These are phyloP conservation scores for Pinctada fucata DNA, from an alignment of 2,888 invertebrate genomes.

Conservation along the genomic window DNA sequence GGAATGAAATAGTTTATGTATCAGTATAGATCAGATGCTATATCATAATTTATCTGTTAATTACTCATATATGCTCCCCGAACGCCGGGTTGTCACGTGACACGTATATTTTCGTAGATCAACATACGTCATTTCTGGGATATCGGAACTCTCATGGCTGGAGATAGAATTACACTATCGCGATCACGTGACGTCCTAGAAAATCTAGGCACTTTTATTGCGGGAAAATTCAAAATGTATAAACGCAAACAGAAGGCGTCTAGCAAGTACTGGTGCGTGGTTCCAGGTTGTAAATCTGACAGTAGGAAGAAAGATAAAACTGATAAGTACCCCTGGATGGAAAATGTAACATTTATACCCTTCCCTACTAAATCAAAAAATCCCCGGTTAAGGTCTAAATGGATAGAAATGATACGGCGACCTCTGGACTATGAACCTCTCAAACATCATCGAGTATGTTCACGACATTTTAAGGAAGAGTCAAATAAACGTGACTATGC, in stretches of 20 bases:
- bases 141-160: background rate
- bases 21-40: too few relatives aligned
- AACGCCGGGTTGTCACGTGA: too few relatives aligned
- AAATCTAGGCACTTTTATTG: background rate
- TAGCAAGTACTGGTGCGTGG: slow-evolving; percentile 27
- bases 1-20: too few relatives aligned
- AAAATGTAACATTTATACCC: background rate
- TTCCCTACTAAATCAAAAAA: too few relatives aligned
- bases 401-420: too few relatives aligned
- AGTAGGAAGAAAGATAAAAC: background rate
- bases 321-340: slow-evolving; percentile 22
- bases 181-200: slow-evolving; percentile 6
- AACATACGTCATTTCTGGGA: slow-evolving; percentile 16
- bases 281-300: slow-evolving; percentile 8
- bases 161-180: background rate
- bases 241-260: slow-evolving; percentile 7
- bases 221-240: background rate
- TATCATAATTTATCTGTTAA: too few relatives aligned
- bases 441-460: too few relatives aligned
- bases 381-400: too few relatives aligned
- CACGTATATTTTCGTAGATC: too few relatives aligned
- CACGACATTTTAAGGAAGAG: too few relatives aligned
- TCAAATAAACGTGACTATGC: too few relatives aligned
- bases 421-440: background rate
- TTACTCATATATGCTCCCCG: too few relatives aligned